Conservation (phyloP, 2,888 invertebrate species). For the Coelopa pilipes region DNA sequence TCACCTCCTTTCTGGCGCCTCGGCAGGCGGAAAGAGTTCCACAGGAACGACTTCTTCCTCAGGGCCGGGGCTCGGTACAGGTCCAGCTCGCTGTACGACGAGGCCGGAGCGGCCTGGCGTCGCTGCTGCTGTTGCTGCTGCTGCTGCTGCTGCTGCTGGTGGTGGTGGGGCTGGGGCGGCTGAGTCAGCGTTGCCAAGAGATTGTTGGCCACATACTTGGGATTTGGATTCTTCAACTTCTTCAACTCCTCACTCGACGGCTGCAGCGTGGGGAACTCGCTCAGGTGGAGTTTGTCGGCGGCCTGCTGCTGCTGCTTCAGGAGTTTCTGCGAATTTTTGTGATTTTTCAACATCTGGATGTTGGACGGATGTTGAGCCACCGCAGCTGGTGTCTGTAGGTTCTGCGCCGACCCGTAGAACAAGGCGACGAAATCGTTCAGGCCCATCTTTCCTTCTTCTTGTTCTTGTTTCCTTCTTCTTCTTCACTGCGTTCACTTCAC, state of each 20-base stretch:
- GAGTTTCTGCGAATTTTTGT: constrained; percentile 60
- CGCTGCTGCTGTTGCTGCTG: constrained; percentile 39
- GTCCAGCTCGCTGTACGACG: constrained; percentile 60
- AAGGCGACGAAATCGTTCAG: constrained; percentile 66
- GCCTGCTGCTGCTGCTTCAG: constrained; percentile 31
- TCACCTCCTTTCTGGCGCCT: constrained; percentile 62
- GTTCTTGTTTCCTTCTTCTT: constrained; percentile 4
- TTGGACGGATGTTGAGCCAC: constrained; percentile 38
- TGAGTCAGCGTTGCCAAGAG: constrained; percentile 42
- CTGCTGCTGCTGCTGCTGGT: constrained; percentile 38
- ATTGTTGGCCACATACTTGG: constrained; percentile 41
- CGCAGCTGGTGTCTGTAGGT: constrained; percentile 52
- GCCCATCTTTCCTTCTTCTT: constrained; percentile 59
- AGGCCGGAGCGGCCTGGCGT: constrained; percentile 42
- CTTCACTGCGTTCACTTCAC: constrained; percentile 1
- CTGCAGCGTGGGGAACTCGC: constrained; percentile 43
- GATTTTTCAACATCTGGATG: constrained; percentile 63
- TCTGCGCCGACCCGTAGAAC: constrained; percentile 64
- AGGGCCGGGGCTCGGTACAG: constrained; percentile 56
- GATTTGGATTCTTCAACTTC: constrained; percentile 45
- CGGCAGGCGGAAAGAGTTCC: constrained; percentile 66
- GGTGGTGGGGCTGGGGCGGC: constrained; percentile 41
- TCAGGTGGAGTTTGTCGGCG: constrained; percentile 34
- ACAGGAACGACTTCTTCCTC: constrained; percentile 61
- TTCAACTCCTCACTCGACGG: constrained; percentile 40